Conservation (phyloP, 2,113 vertebrate genomes). For the Hymenochirus boettgeri region DNA sequence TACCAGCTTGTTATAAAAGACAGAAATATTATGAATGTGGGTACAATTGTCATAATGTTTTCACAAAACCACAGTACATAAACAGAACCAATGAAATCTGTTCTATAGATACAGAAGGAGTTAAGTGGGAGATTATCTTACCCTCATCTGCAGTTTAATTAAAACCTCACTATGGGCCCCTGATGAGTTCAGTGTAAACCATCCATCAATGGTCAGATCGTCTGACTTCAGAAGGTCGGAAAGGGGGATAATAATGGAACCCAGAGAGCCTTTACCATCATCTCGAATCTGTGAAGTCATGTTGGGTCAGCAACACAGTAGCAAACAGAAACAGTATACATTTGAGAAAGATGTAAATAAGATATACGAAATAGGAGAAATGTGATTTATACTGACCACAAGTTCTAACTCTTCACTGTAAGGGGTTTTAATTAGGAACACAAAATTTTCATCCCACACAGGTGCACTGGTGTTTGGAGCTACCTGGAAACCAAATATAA, state of each 20-base stretch:
- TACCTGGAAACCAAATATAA: not conserved
- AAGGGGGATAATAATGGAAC: constrained; percentile 68
- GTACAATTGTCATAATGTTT: too few species aligned
- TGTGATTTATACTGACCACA: constrained; percentile 62
- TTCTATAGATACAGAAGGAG: too few species aligned
- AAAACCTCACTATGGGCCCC: constrained; percentile 73
- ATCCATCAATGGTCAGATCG: constrained; percentile 70
- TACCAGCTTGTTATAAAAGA: too few species aligned
- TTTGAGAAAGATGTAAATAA: not conserved
- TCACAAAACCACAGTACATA: too few species aligned
- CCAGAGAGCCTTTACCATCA: constrained; percentile 57
- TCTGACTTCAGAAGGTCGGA: constrained; percentile 66
- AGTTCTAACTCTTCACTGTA: constrained; percentile 70
- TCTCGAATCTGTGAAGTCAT: constrained; percentile 52
- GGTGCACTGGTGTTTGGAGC: constrained; percentile 54
- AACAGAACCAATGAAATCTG: too few species aligned
- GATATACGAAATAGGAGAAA: not conserved
- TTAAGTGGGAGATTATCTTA: constrained; percentile 45
- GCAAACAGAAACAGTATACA: not conserved
- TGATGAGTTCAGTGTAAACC: constrained; percentile 69
- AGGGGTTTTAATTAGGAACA: constrained; percentile 77
- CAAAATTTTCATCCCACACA: constrained; percentile 78
- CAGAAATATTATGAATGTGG: too few species aligned
- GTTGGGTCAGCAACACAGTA: not conserved
- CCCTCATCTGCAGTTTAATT: constrained; percentile 75